phyloP scores from a whole-genome alignment of 2,797 vertebrate genomes.

The Glossophaga mutica region DNA sequence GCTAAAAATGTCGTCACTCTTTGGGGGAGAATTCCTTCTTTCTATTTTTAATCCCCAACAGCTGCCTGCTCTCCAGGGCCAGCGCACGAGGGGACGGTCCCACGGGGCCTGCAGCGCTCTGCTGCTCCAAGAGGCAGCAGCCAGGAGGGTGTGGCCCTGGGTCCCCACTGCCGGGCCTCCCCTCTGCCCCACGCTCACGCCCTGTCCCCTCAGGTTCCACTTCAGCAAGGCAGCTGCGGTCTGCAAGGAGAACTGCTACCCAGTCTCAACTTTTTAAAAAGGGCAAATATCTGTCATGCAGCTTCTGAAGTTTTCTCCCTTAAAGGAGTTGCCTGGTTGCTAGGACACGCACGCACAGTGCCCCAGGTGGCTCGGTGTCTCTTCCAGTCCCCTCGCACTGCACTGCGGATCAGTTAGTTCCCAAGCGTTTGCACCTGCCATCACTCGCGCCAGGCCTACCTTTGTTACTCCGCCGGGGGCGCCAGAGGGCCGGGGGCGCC shows the following conservation, averaged over 20 bases:
- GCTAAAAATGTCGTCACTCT: background rate
- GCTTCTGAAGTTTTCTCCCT: background rate
- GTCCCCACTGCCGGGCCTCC: background rate
- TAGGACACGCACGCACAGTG: background rate
- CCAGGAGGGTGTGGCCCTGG: background rate
- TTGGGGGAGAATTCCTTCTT: background rate
- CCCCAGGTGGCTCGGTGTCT: too few relatives aligned
- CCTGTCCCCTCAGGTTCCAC: rapidly evolving
- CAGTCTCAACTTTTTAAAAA: background rate
- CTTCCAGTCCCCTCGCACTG: background rate
- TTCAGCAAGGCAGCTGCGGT: background rate
- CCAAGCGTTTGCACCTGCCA: too few relatives aligned
- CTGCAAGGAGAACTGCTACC: too few relatives aligned
- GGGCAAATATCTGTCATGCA: background rate
- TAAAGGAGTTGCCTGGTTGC: background rate
- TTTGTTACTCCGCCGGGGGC: rapidly evolving
- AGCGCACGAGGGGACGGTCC: rapidly evolving
- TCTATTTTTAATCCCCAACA: background rate
- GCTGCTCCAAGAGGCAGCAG: background rate
- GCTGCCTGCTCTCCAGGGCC: background rate
- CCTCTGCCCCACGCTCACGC: background rate
- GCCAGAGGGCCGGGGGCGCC: background rate
- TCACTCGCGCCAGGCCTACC: background rate
- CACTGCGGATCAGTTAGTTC: rapidly evolving
- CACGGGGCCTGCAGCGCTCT: rapidly evolving